Evolutionary conservation across 1,140 invertebrate genomes (phyloP), one percentile per base, ranked within the genome.

Genomic region (Diabrotica undecimpunctata): DNA sequence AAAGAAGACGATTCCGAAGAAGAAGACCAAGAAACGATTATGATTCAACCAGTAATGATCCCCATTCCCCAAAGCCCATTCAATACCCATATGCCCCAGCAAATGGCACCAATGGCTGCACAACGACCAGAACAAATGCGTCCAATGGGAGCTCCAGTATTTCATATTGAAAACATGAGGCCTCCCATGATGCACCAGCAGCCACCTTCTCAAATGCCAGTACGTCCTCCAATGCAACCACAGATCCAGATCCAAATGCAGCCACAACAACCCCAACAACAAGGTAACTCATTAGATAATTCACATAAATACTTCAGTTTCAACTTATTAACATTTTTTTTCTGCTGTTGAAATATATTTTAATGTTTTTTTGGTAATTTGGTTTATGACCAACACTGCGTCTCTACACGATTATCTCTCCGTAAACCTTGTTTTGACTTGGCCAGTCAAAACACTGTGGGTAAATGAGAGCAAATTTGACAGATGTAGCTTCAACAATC

Each of bases 31-130:
- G 75, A 75, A 67, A 77, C 75, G n/a, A 78, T 79, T 25, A 77
- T 78, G 75, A 77, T 79, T 51, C 77, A 78, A 70, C 77, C 78
- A 14, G 70, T 79, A 6, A 76, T 79, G 69, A 77, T 79, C 57
- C 77, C 77, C 38, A 72, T 78, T 37, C 75, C 74, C 11, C 72
- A 69, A 11, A 68, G 64, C 25, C 68, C 69, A 8, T 77, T 75
- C 70, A 70, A 72, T 12, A 77, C 75, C 4, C 76, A 78, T 52
- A 77, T 78, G 76, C 72, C 75, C 5, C 73, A 73, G 61, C 74
- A 75, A 59, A 66, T 58, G 52, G 68, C 65, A 39, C 66, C 64
- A 41, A 62, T 63, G 50, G 39, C 37, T 38, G 68, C 62, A 67
- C 66, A 65, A 51, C 13, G 46, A 9, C 66, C 56, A 25, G 64